These are phyloP conservation scores for sheep (Ovis aries) DNA, from an alignment of 2,113 vertebrate genomes.

Conservation along the genomic window ARS-UI_Ramb_v3.0 NC_056056.1:80517001-80517500, in stretches of 20 bases:
- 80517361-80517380: not conserved
- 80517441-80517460: not conserved
- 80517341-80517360: conserved; percentile 1
- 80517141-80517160: conserved; percentile 70
- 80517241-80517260: not conserved
- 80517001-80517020: conserved; percentile 63
- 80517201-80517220: not conserved
- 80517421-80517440: conserved; percentile 14
- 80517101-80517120: conserved; percentile 68
- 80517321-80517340: not conserved
- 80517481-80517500: not conserved
- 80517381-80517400: not conserved
- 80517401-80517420: not conserved
- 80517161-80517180: conserved; percentile 64
- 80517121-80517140: conserved; percentile 69
- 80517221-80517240: conserved; percentile 8
- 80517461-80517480: conserved; percentile 22
- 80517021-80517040: conserved; percentile 63
- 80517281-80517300: not conserved
- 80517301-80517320: not conserved
- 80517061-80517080: conserved; percentile 48
- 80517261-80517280: not conserved
- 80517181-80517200: conserved; percentile 20
- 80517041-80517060: conserved; percentile 64
- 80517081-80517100: conserved; percentile 68